These are phyloP conservation scores for Neosalanx taihuensis DNA, from an alignment of 2,797 vertebrate species.

Conservation along the genomic window DNA sequence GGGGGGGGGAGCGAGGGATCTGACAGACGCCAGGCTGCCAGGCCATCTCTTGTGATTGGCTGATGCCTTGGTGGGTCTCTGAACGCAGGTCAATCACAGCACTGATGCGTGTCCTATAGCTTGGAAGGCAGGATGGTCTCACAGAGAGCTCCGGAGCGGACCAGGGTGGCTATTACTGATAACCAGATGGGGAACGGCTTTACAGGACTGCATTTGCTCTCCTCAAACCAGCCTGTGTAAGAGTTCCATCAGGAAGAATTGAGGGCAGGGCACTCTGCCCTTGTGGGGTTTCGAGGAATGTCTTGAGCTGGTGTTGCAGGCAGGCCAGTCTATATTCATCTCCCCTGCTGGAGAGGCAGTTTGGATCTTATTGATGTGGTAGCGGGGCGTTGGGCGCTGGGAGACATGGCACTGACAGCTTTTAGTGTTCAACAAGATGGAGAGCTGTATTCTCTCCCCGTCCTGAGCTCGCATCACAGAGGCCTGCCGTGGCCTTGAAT, in stretches of 20 bases:
- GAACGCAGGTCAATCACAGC: conserved; percentile 18
- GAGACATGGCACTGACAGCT: conserved; percentile 41
- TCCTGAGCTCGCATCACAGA: conserved; percentile 52
- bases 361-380: conserved; percentile 23
- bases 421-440: conserved; percentile 48
- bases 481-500: conserved; percentile 55
- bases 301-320: not conserved
- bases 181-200: conserved; percentile 5
- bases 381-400: conserved; percentile 1
- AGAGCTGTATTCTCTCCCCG: conserved; percentile 42
- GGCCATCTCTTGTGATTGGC: conserved; percentile 30
- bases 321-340: not conserved
- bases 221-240: not conserved
- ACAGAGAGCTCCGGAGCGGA: conserved; percentile 1
- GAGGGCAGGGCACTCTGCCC: not conserved
- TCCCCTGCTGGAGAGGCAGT: conserved; percentile 2
- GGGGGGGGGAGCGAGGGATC: conserved; percentile 24
- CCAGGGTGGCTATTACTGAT: conserved; percentile 1
- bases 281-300: not conserved
- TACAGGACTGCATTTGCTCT: not conserved
- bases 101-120: conserved; percentile 22
- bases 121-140: conserved; percentile 1
- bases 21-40: conserved; percentile 35
- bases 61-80: conserved; percentile 20
- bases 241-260: not conserved